A percentile compares a stretch with the other conserved stretches of the same genome.
phyloP scores from a whole-genome alignment of 1,140 invertebrate species.

The Dreissena rostriformis region DNA sequence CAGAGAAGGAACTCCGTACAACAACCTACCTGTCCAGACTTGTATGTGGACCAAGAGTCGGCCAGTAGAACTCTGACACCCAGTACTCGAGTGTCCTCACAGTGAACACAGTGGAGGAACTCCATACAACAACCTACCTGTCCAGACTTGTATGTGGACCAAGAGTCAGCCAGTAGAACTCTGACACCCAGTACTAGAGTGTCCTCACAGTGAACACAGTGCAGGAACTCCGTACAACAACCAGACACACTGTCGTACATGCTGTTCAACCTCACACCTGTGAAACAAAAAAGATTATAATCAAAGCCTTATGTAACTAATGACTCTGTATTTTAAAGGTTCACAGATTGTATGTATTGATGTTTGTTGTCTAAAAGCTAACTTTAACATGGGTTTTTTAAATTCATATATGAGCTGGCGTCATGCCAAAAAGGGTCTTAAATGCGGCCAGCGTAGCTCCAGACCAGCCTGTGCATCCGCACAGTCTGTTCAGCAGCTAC shows the following conservation, averaged over 20 bases:
- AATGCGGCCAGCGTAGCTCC: too few species aligned
- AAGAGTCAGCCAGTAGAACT: constrained; percentile 45
- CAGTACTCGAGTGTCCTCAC: neutral
- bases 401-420: too few species aligned
- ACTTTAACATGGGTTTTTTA: too few species aligned
- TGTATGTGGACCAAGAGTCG: constrained; percentile 10
- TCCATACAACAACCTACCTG: constrained; percentile 9
- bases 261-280: constrained; percentile 23
- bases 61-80: constrained; percentile 40
- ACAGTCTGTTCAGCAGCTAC: too few species aligned
- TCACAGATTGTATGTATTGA: too few species aligned
- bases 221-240: constrained; percentile 38
- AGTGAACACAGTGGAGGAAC: constrained; percentile 7
- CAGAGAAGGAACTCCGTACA: neutral
- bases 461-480: too few species aligned
- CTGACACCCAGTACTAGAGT: constrained; percentile 11
- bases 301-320: too few species aligned
- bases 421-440: too few species aligned
- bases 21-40: constrained; percentile 24
- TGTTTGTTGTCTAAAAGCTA: too few species aligned
- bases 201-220: constrained; percentile 3
- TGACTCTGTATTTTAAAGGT: too few species aligned
- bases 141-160: constrained; percentile 14
- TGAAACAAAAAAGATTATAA: neutral
- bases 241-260: neutral